A percentile compares a stretch with the other conserved stretches of the same genome.
Evolutionary conservation across 2,797 vertebrate genomes (phyloP).

Genomic region (Myiotriccus ornatus): DNA sequence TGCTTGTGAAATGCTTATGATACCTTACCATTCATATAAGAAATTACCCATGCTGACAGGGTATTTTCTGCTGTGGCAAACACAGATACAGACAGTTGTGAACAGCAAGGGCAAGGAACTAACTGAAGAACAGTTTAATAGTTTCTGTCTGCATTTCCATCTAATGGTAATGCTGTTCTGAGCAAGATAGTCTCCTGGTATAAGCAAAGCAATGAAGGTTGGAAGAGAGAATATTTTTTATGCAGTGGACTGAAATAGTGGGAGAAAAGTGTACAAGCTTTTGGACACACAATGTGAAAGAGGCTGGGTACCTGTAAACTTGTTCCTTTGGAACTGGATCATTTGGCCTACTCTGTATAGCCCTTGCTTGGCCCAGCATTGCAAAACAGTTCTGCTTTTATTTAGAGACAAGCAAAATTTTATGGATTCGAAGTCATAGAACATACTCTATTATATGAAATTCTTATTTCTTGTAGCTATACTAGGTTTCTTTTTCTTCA

Average conservation of each 20-base stretch:
- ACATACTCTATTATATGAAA: background rate
- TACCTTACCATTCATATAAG: background rate
- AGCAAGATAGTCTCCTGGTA: background rate
- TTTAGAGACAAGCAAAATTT: slow-evolving; percentile 27
- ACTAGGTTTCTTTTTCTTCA: slow-evolving; percentile 37
- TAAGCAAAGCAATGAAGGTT: background rate
- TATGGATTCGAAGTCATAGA: background rate
- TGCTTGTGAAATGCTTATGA: background rate
- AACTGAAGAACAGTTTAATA: background rate
- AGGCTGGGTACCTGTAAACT: background rate
- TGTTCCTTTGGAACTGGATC: background rate
- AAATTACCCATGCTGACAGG: background rate
- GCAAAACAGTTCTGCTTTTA: background rate
- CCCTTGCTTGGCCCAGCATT: background rate
- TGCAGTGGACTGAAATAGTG: background rate
- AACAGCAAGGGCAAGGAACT: background rate
- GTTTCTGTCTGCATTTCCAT: background rate
- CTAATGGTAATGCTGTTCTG: background rate
- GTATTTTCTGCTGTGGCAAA: background rate
- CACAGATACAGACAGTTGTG: background rate
- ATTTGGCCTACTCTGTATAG: background rate
- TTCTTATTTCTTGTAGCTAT: background rate
- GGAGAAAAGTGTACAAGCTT: background rate
- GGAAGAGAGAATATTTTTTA: background rate
- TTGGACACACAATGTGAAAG: background rate